phyloP scores from a whole-genome alignment of 2,888 invertebrate species.

The Romanomermis culicivorax region DNA sequence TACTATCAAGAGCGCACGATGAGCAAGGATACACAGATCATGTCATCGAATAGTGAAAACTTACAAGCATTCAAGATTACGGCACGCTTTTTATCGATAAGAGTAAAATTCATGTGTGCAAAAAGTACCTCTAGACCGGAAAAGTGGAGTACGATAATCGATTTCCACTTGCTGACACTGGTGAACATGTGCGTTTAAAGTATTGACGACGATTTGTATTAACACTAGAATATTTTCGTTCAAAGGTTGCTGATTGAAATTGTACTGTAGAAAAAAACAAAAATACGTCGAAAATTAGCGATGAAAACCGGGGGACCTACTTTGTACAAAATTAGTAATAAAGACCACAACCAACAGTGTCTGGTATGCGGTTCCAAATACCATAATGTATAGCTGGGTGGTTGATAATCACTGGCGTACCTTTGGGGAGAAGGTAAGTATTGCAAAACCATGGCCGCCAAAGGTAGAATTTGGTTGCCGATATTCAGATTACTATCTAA shows the following conservation, averaged over 20 bases:
- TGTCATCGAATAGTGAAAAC: no score
- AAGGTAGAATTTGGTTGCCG: conserved; percentile 65
- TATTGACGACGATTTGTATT: conserved; percentile 69
- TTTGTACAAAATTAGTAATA: conserved; percentile 84
- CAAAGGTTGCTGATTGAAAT: conserved; percentile 32
- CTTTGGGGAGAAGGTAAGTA: conserved; percentile 59
- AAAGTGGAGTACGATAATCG: conserved; percentile 49
- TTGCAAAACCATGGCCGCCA: conserved; percentile 53
- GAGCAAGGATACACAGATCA: no score
- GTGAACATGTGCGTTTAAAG: conserved; percentile 72
- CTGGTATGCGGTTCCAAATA: conserved; percentile 63
- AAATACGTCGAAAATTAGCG: no score
- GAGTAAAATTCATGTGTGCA: no score
- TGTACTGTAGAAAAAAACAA: conserved; percentile 28
- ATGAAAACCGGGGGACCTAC: no score
- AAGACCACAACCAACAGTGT: conserved; percentile 72
- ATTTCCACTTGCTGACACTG: conserved; percentile 51
- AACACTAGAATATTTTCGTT: conserved; percentile 49
- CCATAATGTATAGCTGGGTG: conserved; percentile 60
- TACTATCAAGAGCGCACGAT: no score
- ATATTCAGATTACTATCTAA: conserved; percentile 85
- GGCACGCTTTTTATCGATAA: no score
- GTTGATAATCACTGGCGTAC: conserved; percentile 39
- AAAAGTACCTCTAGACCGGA: conserved; percentile 42
- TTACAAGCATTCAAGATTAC: no score